Conservation (phyloP, 2,797 vertebrate species). For the Rachycentron canadum region DNA sequence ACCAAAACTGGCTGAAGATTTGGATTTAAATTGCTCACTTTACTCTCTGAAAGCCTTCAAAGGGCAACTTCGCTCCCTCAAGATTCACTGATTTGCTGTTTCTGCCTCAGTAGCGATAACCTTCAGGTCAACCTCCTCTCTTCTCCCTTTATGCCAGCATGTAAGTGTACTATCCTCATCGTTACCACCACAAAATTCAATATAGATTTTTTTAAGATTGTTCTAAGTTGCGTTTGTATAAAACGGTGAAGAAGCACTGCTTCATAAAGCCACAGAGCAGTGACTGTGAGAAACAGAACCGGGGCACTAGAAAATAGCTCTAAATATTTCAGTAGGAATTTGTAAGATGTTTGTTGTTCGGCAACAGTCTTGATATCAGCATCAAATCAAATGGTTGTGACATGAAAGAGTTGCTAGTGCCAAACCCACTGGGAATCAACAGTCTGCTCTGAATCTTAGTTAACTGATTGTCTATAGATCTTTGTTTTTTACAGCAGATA, state of each 20-base stretch:
- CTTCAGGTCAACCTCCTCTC: conserved; percentile 45
- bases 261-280: not conserved
- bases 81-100: conserved; percentile 44
- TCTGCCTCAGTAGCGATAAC: conserved; percentile 24
- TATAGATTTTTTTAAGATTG: not conserved
- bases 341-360: not conserved
- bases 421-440: not conserved
- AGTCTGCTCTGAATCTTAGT: not conserved
- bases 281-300: not conserved
- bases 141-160: not conserved
- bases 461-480: not conserved
- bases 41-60: conserved; percentile 35
- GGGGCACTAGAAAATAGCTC: not conserved
- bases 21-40: conserved; percentile 54
- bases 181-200: conserved; percentile 12
- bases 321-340: conserved; percentile 6
- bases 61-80: conserved; percentile 28
- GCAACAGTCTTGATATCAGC: not conserved
- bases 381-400: not conserved
- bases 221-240: not conserved
- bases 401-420: not conserved
- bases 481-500: not conserved
- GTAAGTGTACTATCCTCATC: conserved; percentile 8
- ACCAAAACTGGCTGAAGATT: conserved; percentile 31
- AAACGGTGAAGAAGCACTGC: not conserved